Evolutionary conservation across 2,888 invertebrate species (phyloP).

Genomic region (Drosophila subquinaria): DNA sequence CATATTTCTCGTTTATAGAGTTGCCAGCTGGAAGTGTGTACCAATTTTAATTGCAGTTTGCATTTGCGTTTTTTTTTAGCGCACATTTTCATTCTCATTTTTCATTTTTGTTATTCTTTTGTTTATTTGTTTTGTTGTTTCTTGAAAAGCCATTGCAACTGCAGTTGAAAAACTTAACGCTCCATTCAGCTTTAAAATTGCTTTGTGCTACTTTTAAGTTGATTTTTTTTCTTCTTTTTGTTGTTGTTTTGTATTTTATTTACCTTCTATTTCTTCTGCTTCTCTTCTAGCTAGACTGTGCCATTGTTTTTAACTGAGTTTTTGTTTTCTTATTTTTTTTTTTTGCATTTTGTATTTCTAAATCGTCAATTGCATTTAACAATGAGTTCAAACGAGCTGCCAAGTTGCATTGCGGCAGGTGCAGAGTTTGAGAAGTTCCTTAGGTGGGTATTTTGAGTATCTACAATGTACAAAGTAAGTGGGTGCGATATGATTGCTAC

Average conservation of each 20-base stretch:
- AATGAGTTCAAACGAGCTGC: constrained; percentile 40
- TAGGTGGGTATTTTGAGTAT: constrained; percentile 1
- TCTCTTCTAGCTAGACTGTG: constrained; percentile 22
- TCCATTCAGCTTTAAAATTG: constrained; percentile 80
- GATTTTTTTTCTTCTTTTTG: constrained; percentile 49
- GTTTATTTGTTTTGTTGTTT: constrained; percentile 41
- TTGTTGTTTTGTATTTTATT: constrained; percentile 19
- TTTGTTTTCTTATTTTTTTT: not conserved
- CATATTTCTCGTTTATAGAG: not conserved
- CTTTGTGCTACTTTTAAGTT: constrained; percentile 78
- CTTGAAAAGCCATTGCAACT: constrained; percentile 61
- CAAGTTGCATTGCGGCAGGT: constrained; percentile 35
- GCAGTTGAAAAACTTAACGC: constrained; percentile 79
- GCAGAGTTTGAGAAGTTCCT: constrained; percentile 17
- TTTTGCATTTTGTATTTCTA: constrained; percentile 36
- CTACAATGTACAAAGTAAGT: not conserved
- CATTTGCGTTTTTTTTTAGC: constrained; percentile 13
- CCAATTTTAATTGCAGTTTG: constrained; percentile 51
- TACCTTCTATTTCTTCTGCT: constrained; percentile 29
- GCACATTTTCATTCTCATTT: constrained; percentile 22
- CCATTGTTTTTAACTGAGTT: constrained; percentile 38
- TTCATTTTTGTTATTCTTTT: constrained; percentile 37
- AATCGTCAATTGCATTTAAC: constrained; percentile 59
- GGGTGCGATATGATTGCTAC: constrained; percentile 5
- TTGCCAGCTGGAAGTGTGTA: constrained; percentile 34